A percentile compares a stretch with the other conserved stretches of the same genome.
Conservation (phyloP, 2,113 vertebrate species). For the Regulus satrapa region DNA sequence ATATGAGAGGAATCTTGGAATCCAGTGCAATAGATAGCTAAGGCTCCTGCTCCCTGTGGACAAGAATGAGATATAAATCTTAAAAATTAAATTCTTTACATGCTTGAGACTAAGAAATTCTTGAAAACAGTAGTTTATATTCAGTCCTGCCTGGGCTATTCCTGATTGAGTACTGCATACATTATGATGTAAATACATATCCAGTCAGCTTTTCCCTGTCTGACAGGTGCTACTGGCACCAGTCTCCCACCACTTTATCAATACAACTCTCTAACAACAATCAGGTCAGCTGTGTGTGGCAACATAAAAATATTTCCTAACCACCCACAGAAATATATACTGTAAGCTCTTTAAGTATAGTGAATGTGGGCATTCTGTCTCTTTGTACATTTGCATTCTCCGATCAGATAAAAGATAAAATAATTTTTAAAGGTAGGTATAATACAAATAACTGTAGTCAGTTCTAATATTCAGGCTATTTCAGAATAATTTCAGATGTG, state of each 20-base stretch:
- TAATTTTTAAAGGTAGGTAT: not conserved
- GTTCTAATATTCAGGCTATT: not conserved
- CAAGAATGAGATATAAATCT: not conserved
- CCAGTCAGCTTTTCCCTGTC: not conserved
- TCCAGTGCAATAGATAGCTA: not conserved
- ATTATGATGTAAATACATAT: not conserved
- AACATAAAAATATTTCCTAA: not conserved
- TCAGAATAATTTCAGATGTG: not conserved
- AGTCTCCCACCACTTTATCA: not conserved
- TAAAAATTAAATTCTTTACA: constrained; percentile 59
- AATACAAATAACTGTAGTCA: not conserved
- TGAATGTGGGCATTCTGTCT: not conserved
- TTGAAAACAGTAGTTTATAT: constrained; percentile 19
- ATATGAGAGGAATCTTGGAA: not conserved
- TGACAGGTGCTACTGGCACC: not conserved
- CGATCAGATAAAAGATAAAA: not conserved
- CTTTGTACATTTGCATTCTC: not conserved
- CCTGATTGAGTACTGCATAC: not conserved
- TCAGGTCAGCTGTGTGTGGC: not conserved
- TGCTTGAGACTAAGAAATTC: constrained; percentile 9
- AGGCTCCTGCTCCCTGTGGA: constrained; percentile 31
- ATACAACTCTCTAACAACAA: fast-evolving
- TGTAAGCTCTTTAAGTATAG: not conserved
- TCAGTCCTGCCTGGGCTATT: not conserved
- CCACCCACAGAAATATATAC: not conserved